Conservation (phyloP, 2,797 vertebrate species). For the Telmatherina bonti region DNA sequence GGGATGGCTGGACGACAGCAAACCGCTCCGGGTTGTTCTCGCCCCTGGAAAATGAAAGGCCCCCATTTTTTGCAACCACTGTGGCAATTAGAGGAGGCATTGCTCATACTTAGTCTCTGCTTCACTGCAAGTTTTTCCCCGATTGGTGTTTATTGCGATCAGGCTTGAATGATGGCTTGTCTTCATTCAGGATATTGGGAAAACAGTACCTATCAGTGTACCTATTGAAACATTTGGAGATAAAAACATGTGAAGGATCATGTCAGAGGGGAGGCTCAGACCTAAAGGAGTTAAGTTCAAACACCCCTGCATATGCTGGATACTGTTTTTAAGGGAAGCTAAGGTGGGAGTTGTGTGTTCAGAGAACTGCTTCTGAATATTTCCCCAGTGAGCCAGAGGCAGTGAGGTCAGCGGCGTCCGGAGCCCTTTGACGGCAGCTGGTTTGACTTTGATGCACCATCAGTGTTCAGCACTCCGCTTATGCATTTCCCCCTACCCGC, state of each 20-base stretch:
- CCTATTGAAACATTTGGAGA: slow-evolving; percentile 48
- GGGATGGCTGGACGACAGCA: slow-evolving; percentile 71
- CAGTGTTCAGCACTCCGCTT: slow-evolving; percentile 67
- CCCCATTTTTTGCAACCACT: slow-evolving; percentile 29
- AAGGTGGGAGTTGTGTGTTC: slow-evolving; percentile 54
- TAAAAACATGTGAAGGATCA: slow-evolving; percentile 42
- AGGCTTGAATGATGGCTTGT: slow-evolving; percentile 39
- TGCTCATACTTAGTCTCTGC: slow-evolving; percentile 57
- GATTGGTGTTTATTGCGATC: slow-evolving; percentile 71
- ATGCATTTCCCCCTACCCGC: slow-evolving; percentile 41
- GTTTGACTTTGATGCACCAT: slow-evolving; percentile 82
- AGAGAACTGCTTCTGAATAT: slow-evolving; percentile 67
- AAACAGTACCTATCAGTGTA: slow-evolving; percentile 17
- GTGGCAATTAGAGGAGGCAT: slow-evolving; percentile 67
- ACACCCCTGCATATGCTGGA: slow-evolving; percentile 53
- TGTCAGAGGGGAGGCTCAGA: slow-evolving; percentile 51
- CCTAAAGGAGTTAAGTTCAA: slow-evolving; percentile 57
- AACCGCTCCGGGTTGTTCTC: slow-evolving; percentile 69
- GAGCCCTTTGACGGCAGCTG: slow-evolving; percentile 81
- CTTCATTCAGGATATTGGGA: slow-evolving; percentile 31
- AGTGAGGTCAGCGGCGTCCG: slow-evolving; percentile 77
- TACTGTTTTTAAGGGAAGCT: slow-evolving; percentile 53
- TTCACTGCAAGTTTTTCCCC: slow-evolving; percentile 47
- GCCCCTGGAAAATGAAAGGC: slow-evolving; percentile 65
- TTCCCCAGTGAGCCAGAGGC: slow-evolving; percentile 67